Percentiles rank a stretch among this genome's conserved stretches.
These are phyloP conservation scores for Scomberomorus guttatus DNA, from an alignment of 2,797 vertebrate genomes.

Conservation along the genomic window DNA sequence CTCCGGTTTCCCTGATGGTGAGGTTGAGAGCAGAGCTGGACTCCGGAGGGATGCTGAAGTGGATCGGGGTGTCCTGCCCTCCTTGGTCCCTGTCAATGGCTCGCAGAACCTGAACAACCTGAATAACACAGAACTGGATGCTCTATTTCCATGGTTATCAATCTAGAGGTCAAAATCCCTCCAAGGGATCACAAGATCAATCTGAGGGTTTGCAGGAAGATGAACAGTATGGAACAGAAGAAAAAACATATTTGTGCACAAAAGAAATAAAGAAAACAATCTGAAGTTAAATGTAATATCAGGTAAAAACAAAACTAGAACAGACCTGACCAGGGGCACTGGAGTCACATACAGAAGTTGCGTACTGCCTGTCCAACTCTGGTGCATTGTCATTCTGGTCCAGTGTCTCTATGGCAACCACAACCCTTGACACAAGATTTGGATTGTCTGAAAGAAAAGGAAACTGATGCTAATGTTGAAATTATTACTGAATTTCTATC, in stretches of 20 bases:
- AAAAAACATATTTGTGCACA: neutral
- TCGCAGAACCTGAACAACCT: slow-evolving; percentile 90
- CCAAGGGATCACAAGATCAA: neutral
- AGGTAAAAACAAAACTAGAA: slow-evolving; percentile 16
- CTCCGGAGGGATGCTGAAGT: slow-evolving; percentile 88
- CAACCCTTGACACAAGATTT: slow-evolving; percentile 88
- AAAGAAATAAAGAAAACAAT: slow-evolving; percentile 5
- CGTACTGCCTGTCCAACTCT: slow-evolving; percentile 89
- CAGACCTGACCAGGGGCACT: slow-evolving; percentile 89
- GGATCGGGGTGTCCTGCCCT: slow-evolving; percentile 83
- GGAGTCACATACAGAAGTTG: slow-evolving; percentile 91
- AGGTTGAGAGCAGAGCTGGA: slow-evolving; percentile 87
- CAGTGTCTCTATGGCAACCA: slow-evolving; percentile 91
- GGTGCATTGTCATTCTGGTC: slow-evolving; percentile 95
- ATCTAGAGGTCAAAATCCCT: neutral
- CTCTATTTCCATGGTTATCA: neutral
- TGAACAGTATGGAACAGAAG: neutral
- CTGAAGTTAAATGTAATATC: slow-evolving; percentile 18
- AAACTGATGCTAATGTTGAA: slow-evolving; percentile 55
- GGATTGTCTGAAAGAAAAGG: slow-evolving; percentile 87
- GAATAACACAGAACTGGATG: slow-evolving; percentile 25
- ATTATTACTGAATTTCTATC: slow-evolving; percentile 44
- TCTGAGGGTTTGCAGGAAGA: neutral
- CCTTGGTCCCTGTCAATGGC: slow-evolving; percentile 89
- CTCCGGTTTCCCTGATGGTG: slow-evolving; percentile 87